Evolutionary conservation across 2,888 invertebrate genomes (phyloP).

Genomic region (Epinotia ramella): DNA sequence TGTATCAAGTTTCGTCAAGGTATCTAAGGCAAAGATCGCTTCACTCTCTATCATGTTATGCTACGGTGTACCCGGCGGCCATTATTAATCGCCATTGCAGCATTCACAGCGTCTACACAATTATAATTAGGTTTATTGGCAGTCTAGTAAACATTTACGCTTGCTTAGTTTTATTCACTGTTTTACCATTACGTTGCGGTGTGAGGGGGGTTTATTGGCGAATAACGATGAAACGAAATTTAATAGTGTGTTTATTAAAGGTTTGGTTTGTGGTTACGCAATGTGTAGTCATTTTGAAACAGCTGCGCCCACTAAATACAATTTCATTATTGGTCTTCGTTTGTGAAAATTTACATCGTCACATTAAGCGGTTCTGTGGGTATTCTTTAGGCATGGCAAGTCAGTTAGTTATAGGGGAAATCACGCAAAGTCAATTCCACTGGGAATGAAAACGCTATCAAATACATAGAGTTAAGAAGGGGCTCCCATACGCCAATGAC

Average conservation of each 20-base stretch:
- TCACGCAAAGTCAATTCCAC: too few species aligned
- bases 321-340: neutral
- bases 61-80: conserved; percentile 56
- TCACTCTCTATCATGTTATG: conserved; percentile 43
- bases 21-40: too few species aligned
- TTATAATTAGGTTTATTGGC: conserved; percentile 72
- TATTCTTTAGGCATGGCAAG: neutral
- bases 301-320: conserved; percentile 3
- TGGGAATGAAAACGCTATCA: too few species aligned
- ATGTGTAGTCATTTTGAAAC: conserved; percentile 18
- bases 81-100: conserved; percentile 51
- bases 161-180: conserved; percentile 46
- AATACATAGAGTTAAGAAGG: too few species aligned
- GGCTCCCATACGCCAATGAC: too few species aligned
- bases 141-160: conserved; percentile 55
- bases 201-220: conserved; percentile 27
- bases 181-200: conserved; percentile 41
- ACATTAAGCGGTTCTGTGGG: neutral
- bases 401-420: neutral
- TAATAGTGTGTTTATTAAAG: conserved; percentile 24
- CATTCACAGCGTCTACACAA: conserved; percentile 58
- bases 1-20: too few species aligned
- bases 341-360: neutral
- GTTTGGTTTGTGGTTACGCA: conserved; percentile 15
- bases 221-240: conserved; percentile 16